Evolutionary conservation across 1,140 invertebrate genomes (phyloP).

Genomic region (Calosoma granatense): DNA sequence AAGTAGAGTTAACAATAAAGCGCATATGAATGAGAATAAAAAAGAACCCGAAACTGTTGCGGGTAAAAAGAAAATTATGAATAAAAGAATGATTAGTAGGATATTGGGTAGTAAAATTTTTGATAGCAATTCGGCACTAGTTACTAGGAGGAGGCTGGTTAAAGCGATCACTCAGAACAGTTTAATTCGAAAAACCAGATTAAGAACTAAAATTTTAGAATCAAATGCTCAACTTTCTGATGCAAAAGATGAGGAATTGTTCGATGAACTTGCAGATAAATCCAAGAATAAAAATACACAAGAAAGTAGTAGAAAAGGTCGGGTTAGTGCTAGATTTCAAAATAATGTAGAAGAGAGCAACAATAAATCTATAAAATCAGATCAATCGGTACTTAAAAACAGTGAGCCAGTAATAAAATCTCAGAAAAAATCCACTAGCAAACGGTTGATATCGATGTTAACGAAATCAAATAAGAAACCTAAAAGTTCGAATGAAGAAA

Average conservation of each 20-base stretch:
- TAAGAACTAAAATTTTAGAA: not conserved
- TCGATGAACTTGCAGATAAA: slow-evolving; percentile 1
- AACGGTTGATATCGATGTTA: not conserved
- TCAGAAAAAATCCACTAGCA: not conserved
- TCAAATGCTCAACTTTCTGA: not conserved
- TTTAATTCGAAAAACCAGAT: not conserved
- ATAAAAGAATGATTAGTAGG: slow-evolving; percentile 13
- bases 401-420: not conserved
- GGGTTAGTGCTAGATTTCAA: not conserved
- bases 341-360: not conserved
- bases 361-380: not conserved
- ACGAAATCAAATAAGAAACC: slow-evolving; percentile 1
- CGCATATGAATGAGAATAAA: not conserved
- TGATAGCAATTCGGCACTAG: slow-evolving; percentile 25
- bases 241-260: not conserved
- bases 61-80: not conserved
- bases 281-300: not conserved
- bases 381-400: not conserved
- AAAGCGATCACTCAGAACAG: not conserved
- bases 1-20: not conserved
- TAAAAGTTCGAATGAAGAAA: not conserved
- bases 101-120: slow-evolving; percentile 27
- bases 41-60: not conserved
- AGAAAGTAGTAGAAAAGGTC: not conserved
- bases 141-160: not conserved